Base-by-base conservation (phyloP, 2,113 vertebrate genomes). In the Acinonyx jubatus region DNA sequence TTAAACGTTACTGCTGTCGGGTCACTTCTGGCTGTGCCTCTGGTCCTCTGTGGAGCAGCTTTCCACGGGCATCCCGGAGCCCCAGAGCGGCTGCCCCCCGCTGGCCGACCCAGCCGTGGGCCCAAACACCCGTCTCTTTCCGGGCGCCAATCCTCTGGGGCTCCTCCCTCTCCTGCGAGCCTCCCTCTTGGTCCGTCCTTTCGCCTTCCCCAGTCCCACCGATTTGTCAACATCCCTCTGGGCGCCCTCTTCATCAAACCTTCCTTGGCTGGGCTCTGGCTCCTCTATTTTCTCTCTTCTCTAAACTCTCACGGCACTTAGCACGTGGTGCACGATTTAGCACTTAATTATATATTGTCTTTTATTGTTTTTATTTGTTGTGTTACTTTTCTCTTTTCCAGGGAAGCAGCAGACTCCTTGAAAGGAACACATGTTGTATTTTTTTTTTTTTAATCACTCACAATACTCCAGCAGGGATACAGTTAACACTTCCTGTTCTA, bases 341-440 rank as follows among this genome's bases (percentile, higher is more conserved):
- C 63, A 90, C 41, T 89, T 95, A 94, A 93, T 98, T 97, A 81
- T 66, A 76, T 25, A 84, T 65, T 96, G 66, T 63, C 80, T 96
- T 81, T 95, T 78, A 91, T 86, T 95, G 63, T 89, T 96, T 91
- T 91, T 93, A 55, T 96, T 92, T 91, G 68, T 86, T 81, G 31
- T 86, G 36, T 92, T 94, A 92, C 55, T 92, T 90, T 92, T 90
- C 38, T 92, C 85, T 97, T 91, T 93, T 93, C 63, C 36, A 79
- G 52, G 12, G 78, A 91, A 41, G n/a, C 4, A 52, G 65, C n/a
- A 89, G 84, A 83, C 38, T 92, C 91, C 29, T 93, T 94, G 52
- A 94, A 94, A 91, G 65, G 71, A 88, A 92, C 48, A 71, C 4
- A 33, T 33, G 19, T 92, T 91, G 25, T 89, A 10, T 84, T 29